These are phyloP conservation scores for Drosophila mettleri DNA, from an alignment of 2,888 invertebrate species.

Conservation along the genomic window DNA sequence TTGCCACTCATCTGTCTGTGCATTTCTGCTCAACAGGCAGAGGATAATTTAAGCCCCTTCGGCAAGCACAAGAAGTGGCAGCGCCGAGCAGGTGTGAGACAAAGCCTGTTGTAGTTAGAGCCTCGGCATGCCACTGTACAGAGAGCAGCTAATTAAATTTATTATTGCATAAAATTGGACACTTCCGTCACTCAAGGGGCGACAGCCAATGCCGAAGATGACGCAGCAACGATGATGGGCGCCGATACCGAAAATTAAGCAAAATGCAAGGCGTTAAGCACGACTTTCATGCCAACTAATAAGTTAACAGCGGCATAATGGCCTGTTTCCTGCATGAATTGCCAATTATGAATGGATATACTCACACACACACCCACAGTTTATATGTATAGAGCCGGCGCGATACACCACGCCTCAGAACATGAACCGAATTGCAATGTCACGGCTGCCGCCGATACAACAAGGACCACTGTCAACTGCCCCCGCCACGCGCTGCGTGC, in stretches of 20 bases:
- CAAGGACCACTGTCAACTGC: conserved; percentile 31
- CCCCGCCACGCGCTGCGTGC: conserved; percentile 36
- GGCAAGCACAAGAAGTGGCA: conserved; percentile 12
- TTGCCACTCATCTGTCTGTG: conserved; percentile 22
- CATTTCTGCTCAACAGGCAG: conserved; percentile 14
- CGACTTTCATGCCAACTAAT: conserved; percentile 75
- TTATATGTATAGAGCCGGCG: background rate
- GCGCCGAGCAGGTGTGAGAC: background rate
- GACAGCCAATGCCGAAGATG: conserved; percentile 67
- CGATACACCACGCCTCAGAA: conserved; percentile 28
- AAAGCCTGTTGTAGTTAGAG: conserved; percentile 5
- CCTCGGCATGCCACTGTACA: background rate
- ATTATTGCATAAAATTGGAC: conserved; percentile 60
- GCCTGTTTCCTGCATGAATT: conserved; percentile 84
- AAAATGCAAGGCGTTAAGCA: conserved; percentile 40
- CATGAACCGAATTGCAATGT: conserved; percentile 51
- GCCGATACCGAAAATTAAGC: conserved; percentile 52
- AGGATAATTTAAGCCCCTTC: conserved; percentile 15
- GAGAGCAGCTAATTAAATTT: conserved; percentile 62
- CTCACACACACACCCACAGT: background rate
- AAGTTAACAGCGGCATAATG: conserved; percentile 82
- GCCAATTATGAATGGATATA: conserved; percentile 65
- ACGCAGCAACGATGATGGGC: conserved; percentile 48
- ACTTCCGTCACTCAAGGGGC: conserved; percentile 69
- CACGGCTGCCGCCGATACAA: conserved; percentile 52